phyloP scores from a whole-genome alignment of 2,888 invertebrate species.

The Xestia xanthographa region DNA sequence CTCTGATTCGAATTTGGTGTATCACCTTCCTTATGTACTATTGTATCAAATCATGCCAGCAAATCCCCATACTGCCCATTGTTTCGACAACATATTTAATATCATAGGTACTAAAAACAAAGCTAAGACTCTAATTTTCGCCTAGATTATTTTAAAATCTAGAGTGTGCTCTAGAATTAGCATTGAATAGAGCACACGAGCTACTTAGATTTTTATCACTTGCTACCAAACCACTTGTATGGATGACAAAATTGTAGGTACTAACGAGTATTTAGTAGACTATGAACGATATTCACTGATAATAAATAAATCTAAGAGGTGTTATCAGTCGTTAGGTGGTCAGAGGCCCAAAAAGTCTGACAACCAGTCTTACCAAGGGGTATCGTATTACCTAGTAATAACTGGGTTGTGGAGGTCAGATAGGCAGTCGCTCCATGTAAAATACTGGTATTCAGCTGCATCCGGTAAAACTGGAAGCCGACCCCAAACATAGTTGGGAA shows the following conservation, averaged over 20 bases:
- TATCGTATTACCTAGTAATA: no score
- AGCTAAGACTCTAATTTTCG: background rate
- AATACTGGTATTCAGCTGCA: no score
- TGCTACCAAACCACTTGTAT: conserved; percentile 12
- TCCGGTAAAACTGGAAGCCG: no score
- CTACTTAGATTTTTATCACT: conserved; percentile 24
- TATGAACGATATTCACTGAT: conserved; percentile 20
- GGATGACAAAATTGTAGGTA: background rate
- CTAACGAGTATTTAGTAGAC: conserved; percentile 12
- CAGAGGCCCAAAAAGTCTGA: no score
- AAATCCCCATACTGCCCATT: background rate
- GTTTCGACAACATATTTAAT: background rate
- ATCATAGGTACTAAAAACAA: background rate
- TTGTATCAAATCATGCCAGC: background rate
- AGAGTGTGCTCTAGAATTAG: conserved; percentile 14
- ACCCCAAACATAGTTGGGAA: no score
- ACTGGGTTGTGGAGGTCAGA: no score
- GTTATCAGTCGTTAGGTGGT: no score
- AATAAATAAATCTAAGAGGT: conserved; percentile 24
- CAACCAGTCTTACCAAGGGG: no score
- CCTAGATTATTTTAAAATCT: background rate
- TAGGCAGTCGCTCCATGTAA: no score
- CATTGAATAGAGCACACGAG: background rate
- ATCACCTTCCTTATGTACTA: background rate
- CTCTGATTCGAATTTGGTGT: background rate